Evolutionary conservation across 2,888 invertebrate species (phyloP).

Genomic region (Polymixis flavicincta): DNA sequence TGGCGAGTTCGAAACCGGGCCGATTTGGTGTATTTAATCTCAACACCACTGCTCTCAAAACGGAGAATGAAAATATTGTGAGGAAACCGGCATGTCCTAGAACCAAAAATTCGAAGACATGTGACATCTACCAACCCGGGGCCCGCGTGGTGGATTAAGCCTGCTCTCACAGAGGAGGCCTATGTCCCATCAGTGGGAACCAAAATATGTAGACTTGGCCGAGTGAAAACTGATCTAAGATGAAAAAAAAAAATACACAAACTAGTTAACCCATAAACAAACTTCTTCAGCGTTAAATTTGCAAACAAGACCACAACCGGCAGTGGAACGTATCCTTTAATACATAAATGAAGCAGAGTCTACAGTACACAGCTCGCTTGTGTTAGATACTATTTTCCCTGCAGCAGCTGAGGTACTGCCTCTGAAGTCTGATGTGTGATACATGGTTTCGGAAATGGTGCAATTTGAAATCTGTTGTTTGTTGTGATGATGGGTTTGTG

Average conservation of each 20-base stretch:
- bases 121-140: too few relatives aligned
- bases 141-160: too few relatives aligned
- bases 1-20: too few relatives aligned
- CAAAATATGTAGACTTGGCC: not conserved
- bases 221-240: not conserved
- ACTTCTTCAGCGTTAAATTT: not conserved
- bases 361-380: not conserved
- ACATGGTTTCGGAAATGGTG: not conserved
- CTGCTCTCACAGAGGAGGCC: too few relatives aligned
- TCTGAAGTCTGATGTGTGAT: not conserved
- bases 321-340: not conserved
- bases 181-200: too few relatives aligned
- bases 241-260: not conserved
- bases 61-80: too few relatives aligned
- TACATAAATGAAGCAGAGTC: constrained; percentile 8
- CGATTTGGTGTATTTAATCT: too few relatives aligned
- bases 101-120: too few relatives aligned
- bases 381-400: constrained; percentile 17
- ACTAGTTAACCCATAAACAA: not conserved
- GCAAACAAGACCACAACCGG: not conserved
- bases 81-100: too few relatives aligned
- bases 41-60: too few relatives aligned
- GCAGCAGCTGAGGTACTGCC: not conserved
- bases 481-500: not conserved
- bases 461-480: not conserved